Percentiles rank a stretch among this genome's conserved stretches.
Conservation (phyloP, 2,888 invertebrate genomes). For the Cremastobaeus sp. region DNA sequence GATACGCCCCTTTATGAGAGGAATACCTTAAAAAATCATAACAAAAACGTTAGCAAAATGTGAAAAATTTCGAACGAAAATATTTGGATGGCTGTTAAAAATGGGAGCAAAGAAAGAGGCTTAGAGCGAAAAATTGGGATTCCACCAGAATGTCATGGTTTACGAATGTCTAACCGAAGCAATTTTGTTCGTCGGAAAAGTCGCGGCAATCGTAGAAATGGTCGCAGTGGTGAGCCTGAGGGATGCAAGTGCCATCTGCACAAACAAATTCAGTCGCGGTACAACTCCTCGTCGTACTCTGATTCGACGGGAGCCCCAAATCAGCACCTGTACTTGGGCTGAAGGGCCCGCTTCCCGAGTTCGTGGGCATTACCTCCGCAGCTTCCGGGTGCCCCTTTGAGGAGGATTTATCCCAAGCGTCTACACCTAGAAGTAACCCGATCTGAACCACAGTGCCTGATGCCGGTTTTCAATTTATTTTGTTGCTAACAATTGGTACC, state of each 20-base stretch:
- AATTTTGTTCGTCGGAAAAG: constrained; percentile 94
- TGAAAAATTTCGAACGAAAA: too few species aligned
- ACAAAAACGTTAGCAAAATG: too few species aligned
- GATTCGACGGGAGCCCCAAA: constrained; percentile 67
- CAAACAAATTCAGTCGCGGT: constrained; percentile 80
- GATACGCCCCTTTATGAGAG: too few species aligned
- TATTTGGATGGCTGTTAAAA: too few species aligned
- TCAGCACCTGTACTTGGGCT: constrained; percentile 78
- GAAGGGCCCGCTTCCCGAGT: constrained; percentile 67
- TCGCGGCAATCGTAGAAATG: constrained; percentile 93
- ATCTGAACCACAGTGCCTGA: constrained; percentile 71
- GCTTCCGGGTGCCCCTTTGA: constrained; percentile 69
- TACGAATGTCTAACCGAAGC: constrained; percentile 82
- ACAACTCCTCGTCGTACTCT: constrained; percentile 74
- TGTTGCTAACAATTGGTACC: too few species aligned
- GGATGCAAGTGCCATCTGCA: constrained; percentile 87
- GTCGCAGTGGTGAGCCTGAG: constrained; percentile 88
- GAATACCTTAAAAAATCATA: too few species aligned
- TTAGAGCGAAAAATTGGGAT: constrained; percentile 35
- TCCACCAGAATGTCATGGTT: constrained; percentile 71
- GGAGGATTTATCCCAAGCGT: constrained; percentile 73
- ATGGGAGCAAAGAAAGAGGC: background rate
- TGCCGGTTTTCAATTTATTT: constrained; percentile 34
- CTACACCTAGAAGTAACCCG: constrained; percentile 77
- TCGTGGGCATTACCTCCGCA: constrained; percentile 65